Base-by-base conservation (phyloP, 1,140 invertebrate genomes). In the Neodiprion virginianus region DNA sequence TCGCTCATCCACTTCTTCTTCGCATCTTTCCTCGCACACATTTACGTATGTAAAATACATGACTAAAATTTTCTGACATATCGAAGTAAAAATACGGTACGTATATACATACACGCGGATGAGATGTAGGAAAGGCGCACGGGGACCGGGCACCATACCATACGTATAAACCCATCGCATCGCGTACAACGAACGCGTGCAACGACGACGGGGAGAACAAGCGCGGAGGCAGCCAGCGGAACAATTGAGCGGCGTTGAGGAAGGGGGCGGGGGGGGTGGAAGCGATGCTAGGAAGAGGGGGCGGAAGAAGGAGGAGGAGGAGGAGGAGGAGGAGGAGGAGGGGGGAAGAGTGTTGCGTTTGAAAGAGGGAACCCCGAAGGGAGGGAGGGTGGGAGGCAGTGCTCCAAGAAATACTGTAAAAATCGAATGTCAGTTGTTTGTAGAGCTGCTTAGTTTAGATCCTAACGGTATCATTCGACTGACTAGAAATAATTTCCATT, bases 241-340 rank as follows among this genome's bases (percentile, higher is more conserved):
- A 61, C 53, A 61, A 61, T 61, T 61, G 53, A 61, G 53, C 53
- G 53, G 53, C 53, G 53, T 61, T 7, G 53, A 61, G 10, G 50
- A 11, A 14, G 50, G 1, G 50, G 11, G 7, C 4, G 53, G 53
- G 7, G 10, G 11, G 11, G 53, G 53, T 61, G 53, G n/a, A 61
- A 5, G 28, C 28, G 5, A 40, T 40, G 28, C 2, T 40, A 40
- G 28, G 28, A 40, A 40, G 28, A 40, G 28, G 28, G 28, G 28
- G 28, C 28, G 28, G 28, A 40, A 40, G 28, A 40, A 40, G 28
- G 5, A 4, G 28, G 28, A 68, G 66, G 50, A 66, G 66, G 9
- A 70, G 50, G 23, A 61, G 65, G 50, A 66, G 66, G 9, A 70
- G 50, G 23, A 10, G 71, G 72, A 79, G 69, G 71, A 75, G 74